These are phyloP conservation scores for Neoseiulus cucumeris DNA, from an alignment of 1,140 invertebrate species.

Conservation along the genomic window DNA sequence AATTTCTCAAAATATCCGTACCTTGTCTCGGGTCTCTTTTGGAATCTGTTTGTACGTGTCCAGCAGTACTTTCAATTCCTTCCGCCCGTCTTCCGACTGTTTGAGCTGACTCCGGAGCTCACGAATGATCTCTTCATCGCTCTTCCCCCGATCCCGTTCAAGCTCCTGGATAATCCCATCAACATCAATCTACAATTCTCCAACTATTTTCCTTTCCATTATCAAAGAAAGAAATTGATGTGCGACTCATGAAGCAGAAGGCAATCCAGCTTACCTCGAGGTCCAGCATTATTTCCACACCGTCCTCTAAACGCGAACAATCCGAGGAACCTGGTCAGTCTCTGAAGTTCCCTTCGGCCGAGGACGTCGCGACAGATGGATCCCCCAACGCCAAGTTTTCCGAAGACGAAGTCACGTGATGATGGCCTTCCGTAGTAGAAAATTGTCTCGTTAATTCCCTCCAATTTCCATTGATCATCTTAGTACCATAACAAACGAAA, in stretches of 20 bases:
- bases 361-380: neutral
- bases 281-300: neutral
- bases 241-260: too few relatives aligned
- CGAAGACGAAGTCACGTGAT: neutral
- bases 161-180: neutral
- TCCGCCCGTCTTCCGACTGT: constrained; percentile 47
- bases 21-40: constrained; percentile 87
- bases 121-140: constrained; percentile 42
- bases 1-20: constrained; percentile 36
- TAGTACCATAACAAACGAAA: too few relatives aligned
- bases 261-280: neutral
- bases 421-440: neutral
- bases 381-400: neutral
- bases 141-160: constrained; percentile 33
- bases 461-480: too few relatives aligned
- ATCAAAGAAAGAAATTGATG: too few relatives aligned
- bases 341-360: neutral
- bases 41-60: constrained; percentile 94
- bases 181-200: neutral
- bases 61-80: constrained; percentile 62
- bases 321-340: too few relatives aligned
- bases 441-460: too few relatives aligned
- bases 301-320: neutral
- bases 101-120: constrained; percentile 78
- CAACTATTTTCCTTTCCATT: too few relatives aligned